Percentiles rank a stretch among this genome's conserved stretches.
Evolutionary conservation across 2,888 invertebrate species (phyloP).

Genomic region (Apamea monoglypha): DNA sequence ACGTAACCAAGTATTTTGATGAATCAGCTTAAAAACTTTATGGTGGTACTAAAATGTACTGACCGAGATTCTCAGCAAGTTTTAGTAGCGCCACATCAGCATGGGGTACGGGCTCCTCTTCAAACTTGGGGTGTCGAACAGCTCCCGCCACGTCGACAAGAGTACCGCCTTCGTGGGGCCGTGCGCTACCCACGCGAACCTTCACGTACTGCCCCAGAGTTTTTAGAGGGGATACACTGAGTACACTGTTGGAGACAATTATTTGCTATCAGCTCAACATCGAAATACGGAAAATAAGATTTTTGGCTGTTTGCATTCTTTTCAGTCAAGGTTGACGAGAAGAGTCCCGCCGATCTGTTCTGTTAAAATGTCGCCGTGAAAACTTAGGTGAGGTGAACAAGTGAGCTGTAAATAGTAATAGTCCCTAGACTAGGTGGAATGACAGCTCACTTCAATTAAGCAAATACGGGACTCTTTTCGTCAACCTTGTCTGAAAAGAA

Average conservation of each 20-base stretch:
- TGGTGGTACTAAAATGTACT: slow-evolving; percentile 13
- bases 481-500: background rate
- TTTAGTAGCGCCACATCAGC: slow-evolving; percentile 86
- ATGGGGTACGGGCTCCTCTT: slow-evolving; percentile 87
- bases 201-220: slow-evolving; percentile 82
- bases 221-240: slow-evolving; percentile 84
- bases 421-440: background rate
- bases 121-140: slow-evolving; percentile 86
- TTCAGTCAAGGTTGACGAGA: background rate
- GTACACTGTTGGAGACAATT: slow-evolving; percentile 74
- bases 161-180: slow-evolving; percentile 81
- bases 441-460: background rate
- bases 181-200: slow-evolving; percentile 82
- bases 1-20: background rate
- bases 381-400: too few relatives aligned
- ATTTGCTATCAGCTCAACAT: background rate
- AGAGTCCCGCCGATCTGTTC: background rate
- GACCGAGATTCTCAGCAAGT: slow-evolving; percentile 80
- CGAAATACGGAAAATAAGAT: too few relatives aligned
- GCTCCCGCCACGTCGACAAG: slow-evolving; percentile 83
- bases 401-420: background rate
- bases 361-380: background rate
- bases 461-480: background rate
- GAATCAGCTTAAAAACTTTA: too few relatives aligned
- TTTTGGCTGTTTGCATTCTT: background rate